Evolutionary conservation across 1,140 invertebrate species (phyloP).

Genomic region (Sycophaga agraensis): DNA sequence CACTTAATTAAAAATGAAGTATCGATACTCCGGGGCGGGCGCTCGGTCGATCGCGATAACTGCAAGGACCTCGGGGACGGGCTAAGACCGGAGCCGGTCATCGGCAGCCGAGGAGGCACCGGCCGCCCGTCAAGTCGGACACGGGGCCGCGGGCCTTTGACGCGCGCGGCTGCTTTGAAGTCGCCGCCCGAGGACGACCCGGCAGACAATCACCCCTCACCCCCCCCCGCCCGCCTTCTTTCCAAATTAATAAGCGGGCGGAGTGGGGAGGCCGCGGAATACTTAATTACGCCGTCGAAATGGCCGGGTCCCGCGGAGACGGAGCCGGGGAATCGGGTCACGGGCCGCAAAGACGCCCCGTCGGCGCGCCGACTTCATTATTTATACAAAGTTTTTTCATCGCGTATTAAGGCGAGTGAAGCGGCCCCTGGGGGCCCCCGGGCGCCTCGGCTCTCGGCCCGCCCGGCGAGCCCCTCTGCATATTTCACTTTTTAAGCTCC

Average conservation of each 20-base stretch:
- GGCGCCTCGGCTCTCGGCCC: no score
- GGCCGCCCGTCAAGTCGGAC: no score
- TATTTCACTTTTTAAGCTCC: no score
- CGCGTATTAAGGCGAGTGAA: not conserved
- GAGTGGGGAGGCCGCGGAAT: not conserved
- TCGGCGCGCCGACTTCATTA: conserved; percentile 9
- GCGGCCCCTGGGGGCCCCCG: no score
- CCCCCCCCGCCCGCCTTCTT: no score
- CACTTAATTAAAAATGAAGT: conserved; percentile 20
- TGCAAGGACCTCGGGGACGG: not conserved
- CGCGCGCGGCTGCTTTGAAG: no score
- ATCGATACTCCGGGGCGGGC: not conserved
- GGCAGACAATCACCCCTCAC: no score
- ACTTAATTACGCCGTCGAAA: conserved; percentile 9
- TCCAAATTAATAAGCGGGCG: no score
- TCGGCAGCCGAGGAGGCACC: no score
- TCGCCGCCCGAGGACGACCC: no score
- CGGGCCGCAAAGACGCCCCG: not conserved
- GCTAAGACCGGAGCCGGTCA: not conserved
- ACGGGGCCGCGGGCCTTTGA: no score
- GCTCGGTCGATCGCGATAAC: not conserved
- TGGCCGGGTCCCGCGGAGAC: not conserved
- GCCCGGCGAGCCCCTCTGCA: no score
- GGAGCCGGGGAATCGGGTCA: not conserved
- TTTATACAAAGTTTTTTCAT: conserved; percentile 7